Evolutionary conservation across 2,888 invertebrate species (phyloP).

Genomic region (Meteorus cinctellus): DNA sequence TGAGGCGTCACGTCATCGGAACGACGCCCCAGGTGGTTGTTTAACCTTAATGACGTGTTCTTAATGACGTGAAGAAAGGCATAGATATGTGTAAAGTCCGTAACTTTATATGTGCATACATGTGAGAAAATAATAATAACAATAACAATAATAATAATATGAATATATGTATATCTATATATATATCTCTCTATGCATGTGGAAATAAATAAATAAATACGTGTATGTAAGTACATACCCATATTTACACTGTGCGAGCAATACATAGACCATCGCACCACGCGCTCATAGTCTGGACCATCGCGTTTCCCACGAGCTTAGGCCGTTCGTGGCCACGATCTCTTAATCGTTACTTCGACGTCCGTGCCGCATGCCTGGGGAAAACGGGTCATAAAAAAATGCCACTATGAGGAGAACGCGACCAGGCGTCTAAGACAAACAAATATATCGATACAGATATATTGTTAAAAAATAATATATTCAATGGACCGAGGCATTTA

Average conservation of each 20-base stretch:
- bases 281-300: constrained; percentile 59
- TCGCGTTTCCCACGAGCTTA: constrained; percentile 69
- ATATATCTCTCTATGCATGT: constrained; percentile 29
- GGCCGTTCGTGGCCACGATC: constrained; percentile 59
- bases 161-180: constrained; percentile 21
- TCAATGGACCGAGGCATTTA: constrained; percentile 5
- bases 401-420: constrained; percentile 13
- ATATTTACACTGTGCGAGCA: constrained; percentile 37
- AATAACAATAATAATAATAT: no score
- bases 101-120: no score
- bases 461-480: constrained; percentile 13
- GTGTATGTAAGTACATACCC: constrained; percentile 23
- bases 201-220: constrained; percentile 1
- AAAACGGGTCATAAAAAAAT: constrained; percentile 42
- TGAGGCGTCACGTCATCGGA: constrained; percentile 43
- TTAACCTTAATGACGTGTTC: constrained; percentile 72
- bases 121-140: constrained; percentile 1
- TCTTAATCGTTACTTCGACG: constrained; percentile 62
- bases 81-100: not conserved
- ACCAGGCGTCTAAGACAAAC: not conserved
- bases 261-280: constrained; percentile 43
- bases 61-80: constrained; percentile 68
- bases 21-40: constrained; percentile 43
- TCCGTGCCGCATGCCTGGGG: constrained; percentile 39
- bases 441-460: not conserved